Evolutionary conservation across 2,797 vertebrate species (phyloP).

Genomic region (Rhadinocentrus ornatus): DNA sequence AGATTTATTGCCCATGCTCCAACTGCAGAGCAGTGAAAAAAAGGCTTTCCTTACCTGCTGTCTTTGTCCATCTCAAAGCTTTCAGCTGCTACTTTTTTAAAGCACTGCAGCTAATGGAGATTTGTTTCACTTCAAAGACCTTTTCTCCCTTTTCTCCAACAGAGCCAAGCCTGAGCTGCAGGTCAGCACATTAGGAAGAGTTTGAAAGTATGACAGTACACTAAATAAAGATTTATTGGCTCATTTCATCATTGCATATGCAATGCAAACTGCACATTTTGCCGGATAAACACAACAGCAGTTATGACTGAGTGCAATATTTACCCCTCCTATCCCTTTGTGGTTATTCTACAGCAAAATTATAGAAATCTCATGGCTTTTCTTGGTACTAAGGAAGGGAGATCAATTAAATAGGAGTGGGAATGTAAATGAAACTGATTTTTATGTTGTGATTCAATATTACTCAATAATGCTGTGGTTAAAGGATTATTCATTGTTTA

Average conservation of each 20-base stretch:
- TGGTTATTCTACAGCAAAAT: not conserved
- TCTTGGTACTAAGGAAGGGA: not conserved
- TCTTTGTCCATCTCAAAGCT: slow-evolving; percentile 29
- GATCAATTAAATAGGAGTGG: not conserved
- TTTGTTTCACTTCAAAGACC: slow-evolving; percentile 55
- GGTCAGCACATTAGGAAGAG: slow-evolving; percentile 26
- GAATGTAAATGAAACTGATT: not conserved
- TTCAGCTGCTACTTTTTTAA: slow-evolving; percentile 39
- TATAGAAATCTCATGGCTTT: not conserved
- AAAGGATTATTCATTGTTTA: not conserved
- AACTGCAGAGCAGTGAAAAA: slow-evolving; percentile 14
- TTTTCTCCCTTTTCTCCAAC: slow-evolving; percentile 15
- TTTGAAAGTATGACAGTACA: slow-evolving; percentile 7
- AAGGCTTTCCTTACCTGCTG: slow-evolving; percentile 36
- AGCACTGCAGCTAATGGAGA: slow-evolving; percentile 30
- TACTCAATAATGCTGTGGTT: not conserved
- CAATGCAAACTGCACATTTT: not conserved
- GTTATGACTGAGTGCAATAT: not conserved
- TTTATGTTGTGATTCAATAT: not conserved
- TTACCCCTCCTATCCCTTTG: not conserved
- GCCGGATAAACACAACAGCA: not conserved
- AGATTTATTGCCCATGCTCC: not conserved
- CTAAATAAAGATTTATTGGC: not conserved
- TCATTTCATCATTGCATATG: slow-evolving; percentile 1
- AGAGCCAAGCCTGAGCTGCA: slow-evolving; percentile 16